Conservation (phyloP, 2,113 vertebrate genomes). For the Ochotona princeps region DNA sequence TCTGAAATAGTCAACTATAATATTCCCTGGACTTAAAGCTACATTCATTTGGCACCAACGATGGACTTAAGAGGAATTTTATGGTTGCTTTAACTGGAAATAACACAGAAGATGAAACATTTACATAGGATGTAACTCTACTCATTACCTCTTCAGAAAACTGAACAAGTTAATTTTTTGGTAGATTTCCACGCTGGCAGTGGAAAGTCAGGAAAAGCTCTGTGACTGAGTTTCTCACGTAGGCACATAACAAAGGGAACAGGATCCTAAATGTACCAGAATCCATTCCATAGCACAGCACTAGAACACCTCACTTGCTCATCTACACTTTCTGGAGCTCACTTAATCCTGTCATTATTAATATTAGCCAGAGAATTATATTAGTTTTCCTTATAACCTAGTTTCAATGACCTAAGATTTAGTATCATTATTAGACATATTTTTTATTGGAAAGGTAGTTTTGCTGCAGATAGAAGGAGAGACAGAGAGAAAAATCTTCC, state of each 20-base stretch:
- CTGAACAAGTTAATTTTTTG: not conserved
- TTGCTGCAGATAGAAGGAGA: too few species aligned
- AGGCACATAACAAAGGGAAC: not conserved
- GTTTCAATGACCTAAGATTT: not conserved
- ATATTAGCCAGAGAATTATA: not conserved
- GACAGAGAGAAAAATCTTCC: too few species aligned
- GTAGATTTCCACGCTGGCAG: not conserved
- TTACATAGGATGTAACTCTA: conserved; percentile 25
- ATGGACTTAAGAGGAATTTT: conserved; percentile 41
- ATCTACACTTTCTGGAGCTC: not conserved
- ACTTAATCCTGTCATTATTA: not conserved
- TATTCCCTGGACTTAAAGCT: conserved; percentile 36
- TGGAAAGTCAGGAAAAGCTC: not conserved
- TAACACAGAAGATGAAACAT: not conserved
- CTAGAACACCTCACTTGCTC: not conserved
- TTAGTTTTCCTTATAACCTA: conserved; percentile 8
- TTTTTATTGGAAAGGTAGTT: too few species aligned
- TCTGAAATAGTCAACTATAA: too few species aligned
- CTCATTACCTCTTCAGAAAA: conserved; percentile 35
- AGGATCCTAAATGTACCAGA: not conserved
- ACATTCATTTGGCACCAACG: conserved; percentile 42
- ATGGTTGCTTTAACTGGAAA: conserved; percentile 42
- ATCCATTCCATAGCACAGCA: not conserved
- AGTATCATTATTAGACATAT: not conserved
- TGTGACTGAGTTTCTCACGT: not conserved